Percentiles rank a stretch among this genome's conserved stretches.
Conservation (phyloP, 2,113 vertebrate species). For the Sminthopsis crassicaudata region DNA sequence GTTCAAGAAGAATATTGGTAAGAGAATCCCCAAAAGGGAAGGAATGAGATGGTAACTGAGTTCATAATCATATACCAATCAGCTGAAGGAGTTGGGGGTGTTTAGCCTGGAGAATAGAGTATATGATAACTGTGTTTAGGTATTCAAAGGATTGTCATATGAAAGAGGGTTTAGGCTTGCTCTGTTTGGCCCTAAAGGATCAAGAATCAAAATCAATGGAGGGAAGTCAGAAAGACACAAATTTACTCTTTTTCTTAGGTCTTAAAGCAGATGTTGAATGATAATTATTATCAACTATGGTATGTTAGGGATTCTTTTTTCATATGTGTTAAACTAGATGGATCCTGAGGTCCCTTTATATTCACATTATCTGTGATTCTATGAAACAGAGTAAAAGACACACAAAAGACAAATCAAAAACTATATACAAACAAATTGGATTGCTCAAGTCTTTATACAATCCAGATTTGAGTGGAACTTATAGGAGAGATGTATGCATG, state of each 20-base stretch:
- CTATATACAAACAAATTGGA: neutral
- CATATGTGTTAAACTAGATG: neutral
- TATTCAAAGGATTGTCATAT: neutral
- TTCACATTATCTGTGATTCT: neutral
- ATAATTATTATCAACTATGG: neutral
- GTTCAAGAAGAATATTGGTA: neutral
- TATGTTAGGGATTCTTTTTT: neutral
- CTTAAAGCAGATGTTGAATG: neutral
- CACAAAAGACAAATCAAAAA: neutral
- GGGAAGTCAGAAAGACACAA: neutral
- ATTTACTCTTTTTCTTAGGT: neutral
- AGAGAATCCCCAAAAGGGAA: neutral
- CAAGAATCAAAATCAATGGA: neutral
- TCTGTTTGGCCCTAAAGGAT: neutral
- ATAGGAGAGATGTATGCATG: neutral
- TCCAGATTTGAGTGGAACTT: neutral
- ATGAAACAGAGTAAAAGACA: neutral
- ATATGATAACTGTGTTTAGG: neutral
- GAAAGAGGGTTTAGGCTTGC: neutral
- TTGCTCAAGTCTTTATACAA: neutral
- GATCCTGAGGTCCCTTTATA: neutral
- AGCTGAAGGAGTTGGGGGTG: neutral
- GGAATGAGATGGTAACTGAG: neutral
- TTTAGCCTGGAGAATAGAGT: neutral
- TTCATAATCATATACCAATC: neutral